Conservation (phyloP, 1,140 invertebrate genomes). For the Drosophila sechellia region DNA sequence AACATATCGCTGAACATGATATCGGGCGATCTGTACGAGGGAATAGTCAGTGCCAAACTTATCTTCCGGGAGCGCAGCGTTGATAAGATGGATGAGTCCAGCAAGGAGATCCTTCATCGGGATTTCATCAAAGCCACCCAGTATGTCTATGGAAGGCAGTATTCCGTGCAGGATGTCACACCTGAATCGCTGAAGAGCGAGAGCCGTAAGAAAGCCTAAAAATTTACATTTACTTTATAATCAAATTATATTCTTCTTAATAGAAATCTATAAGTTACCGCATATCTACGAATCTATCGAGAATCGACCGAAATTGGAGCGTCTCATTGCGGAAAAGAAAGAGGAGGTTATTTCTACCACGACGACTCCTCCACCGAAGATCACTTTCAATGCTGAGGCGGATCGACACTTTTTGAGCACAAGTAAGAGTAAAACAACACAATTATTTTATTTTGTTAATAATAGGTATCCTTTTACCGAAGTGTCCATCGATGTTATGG, state of each 20-base stretch:
- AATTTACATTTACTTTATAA: too few species aligned
- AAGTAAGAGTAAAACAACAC: constrained; percentile 47
- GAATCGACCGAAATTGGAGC: constrained; percentile 48
- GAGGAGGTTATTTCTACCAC: constrained; percentile 23
- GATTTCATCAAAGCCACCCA: constrained; percentile 52
- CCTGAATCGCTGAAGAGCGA: constrained; percentile 44
- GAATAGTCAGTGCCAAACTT: constrained; percentile 79
- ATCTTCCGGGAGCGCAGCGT: constrained; percentile 67
- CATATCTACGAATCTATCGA: constrained; percentile 63
- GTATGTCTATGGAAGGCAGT: constrained; percentile 27
- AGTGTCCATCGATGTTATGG: constrained; percentile 65
- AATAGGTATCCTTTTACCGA: too few species aligned
- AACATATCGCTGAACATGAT: constrained; percentile 70
- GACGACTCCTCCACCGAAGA: constrained; percentile 35
- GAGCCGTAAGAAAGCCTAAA: constrained; percentile 46
- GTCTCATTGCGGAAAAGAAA: constrained; percentile 45
- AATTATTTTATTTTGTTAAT: neutral
- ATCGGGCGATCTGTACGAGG: constrained; percentile 71
- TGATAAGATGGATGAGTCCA: constrained; percentile 56
- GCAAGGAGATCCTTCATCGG: constrained; percentile 54
- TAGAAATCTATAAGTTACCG: constrained; percentile 51
- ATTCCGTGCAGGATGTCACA: constrained; percentile 24
- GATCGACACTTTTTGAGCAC: constrained; percentile 67
- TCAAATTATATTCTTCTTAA: too few species aligned
- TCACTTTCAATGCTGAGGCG: constrained; percentile 60